phyloP scores from a whole-genome alignment of 2,888 invertebrate genomes.

The Toxonevra muliebris region DNA sequence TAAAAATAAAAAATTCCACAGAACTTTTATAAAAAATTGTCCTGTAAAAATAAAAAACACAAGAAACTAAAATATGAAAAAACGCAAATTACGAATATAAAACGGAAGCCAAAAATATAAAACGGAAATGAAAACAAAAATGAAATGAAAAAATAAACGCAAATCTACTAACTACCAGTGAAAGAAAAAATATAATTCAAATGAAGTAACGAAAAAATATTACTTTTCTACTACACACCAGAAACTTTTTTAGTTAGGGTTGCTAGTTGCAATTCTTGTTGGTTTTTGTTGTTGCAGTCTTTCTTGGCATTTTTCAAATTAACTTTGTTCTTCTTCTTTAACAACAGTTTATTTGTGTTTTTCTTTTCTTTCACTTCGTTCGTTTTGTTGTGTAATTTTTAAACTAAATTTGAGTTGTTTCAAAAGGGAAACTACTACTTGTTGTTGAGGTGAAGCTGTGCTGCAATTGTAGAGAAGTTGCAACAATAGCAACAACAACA shows the following conservation, averaged over 20 bases:
- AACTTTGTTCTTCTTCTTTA: neutral
- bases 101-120: conserved; percentile 15
- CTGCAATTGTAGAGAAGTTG: no score
- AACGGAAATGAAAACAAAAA: conserved; percentile 10
- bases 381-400: no score
- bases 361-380: no score
- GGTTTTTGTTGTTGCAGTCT: neutral
- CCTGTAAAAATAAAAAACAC: neutral
- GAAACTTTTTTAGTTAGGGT: no score
- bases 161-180: neutral
- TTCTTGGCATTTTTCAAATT: neutral
- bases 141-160: conserved; percentile 32
- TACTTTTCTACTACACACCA: neutral
- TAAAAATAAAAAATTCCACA: neutral
- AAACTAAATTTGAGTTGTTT: no score
- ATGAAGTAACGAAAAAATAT: conserved; percentile 31
- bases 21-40: neutral
- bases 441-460: no score
- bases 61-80: neutral
- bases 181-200: conserved; percentile 35
- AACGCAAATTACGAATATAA: conserved; percentile 5
- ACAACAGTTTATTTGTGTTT: no score
- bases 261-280: neutral
- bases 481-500: no score
- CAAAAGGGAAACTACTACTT: no score